These are phyloP conservation scores for Pseudopipra pipra DNA, from an alignment of 2,113 vertebrate species.

Conservation along the genomic window DNA sequence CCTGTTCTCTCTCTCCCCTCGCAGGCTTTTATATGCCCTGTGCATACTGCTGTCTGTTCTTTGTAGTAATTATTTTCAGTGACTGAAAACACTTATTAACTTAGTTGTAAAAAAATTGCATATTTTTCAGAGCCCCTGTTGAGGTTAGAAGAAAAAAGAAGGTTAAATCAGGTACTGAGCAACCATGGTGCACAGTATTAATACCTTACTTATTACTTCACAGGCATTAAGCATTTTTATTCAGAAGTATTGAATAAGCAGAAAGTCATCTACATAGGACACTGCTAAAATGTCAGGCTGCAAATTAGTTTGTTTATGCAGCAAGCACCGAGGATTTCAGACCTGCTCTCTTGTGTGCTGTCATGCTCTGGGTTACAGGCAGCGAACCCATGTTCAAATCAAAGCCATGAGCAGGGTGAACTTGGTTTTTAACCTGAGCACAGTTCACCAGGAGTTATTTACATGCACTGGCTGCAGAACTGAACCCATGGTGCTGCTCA, in stretches of 20 bases:
- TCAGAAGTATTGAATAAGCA: constrained; percentile 34
- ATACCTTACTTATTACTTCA: constrained; percentile 27
- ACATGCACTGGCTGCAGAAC: not conserved
- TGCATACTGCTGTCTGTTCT: not conserved
- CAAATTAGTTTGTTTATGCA: constrained; percentile 35
- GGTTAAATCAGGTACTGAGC: not conserved
- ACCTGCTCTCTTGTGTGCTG: not conserved
- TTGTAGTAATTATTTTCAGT: not conserved
- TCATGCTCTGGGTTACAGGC: not conserved
- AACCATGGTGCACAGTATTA: not conserved
- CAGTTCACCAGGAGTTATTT: constrained; percentile 27
- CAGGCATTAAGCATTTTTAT: constrained; percentile 28
- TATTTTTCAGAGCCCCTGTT: not conserved
- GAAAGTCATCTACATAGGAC: constrained; percentile 25
- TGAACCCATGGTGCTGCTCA: not conserved
- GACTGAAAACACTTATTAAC: not conserved
- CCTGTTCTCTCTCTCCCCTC: not conserved
- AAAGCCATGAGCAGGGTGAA: not conserved
- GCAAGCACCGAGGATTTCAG: not conserved
- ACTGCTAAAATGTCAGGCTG: constrained; percentile 38
- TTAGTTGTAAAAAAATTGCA: not conserved
- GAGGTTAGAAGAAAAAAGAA: not conserved
- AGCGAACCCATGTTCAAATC: not conserved
- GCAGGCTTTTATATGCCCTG: not conserved
- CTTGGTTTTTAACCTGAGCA: not conserved